Conservation (phyloP, 2,113 vertebrate species). For the Excalfactoria chinensis region DNA sequence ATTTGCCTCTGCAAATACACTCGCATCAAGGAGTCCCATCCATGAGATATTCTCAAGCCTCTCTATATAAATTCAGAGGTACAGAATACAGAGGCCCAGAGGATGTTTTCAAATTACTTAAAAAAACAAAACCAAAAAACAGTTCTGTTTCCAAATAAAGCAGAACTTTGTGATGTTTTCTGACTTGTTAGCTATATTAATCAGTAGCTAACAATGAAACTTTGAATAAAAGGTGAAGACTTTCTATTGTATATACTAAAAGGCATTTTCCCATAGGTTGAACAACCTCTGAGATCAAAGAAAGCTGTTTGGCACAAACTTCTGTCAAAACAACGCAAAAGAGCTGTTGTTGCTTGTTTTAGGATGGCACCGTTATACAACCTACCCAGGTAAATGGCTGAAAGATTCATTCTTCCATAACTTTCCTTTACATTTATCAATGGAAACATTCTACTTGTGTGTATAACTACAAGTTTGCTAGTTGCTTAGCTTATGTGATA, state of each 20-base stretch:
- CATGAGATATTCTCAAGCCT: neutral
- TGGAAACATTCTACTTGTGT: neutral
- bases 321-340: conserved; percentile 96
- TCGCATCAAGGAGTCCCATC: neutral
- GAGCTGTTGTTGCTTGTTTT: conserved; percentile 97
- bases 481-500: neutral
- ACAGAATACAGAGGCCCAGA: neutral
- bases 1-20: neutral
- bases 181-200: neutral
- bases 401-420: neutral
- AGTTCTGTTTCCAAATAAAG: neutral
- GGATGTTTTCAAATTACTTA: neutral
- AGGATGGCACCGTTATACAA: conserved; percentile 98
- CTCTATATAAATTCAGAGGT: neutral
- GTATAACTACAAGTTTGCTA: neutral
- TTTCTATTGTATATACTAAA: neutral
- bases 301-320: conserved; percentile 99
- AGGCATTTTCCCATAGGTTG: conserved; percentile 83
- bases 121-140: neutral
- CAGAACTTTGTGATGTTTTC: neutral
- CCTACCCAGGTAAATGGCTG: conserved; percentile 87
- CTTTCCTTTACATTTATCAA: neutral
- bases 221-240: neutral
- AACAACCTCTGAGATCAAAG: conserved; percentile 96
- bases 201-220: neutral